Evolutionary conservation across 2,888 invertebrate genomes (phyloP), one percentile per base, ranked within the genome.

Genomic region (Apodemia zela): DNA sequence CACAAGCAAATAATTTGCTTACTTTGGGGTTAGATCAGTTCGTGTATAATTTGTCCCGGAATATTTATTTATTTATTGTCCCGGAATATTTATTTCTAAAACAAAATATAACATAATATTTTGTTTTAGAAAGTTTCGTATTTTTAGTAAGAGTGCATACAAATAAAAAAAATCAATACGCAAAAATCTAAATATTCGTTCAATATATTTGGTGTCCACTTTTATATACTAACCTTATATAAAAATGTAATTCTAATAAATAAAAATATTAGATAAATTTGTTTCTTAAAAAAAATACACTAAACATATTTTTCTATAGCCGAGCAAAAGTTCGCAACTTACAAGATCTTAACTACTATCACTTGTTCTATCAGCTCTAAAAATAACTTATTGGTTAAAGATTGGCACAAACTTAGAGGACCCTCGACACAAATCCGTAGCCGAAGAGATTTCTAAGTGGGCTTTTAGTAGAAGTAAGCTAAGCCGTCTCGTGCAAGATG

Each of bases 401-500:
- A 84, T 84, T 74, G 76, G 78, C 74, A 82, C 80, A 82, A 86
- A 84, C 78, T 84, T 85, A 71, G 75, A 83, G 83, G 82, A 80
- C 83, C 83, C 83, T 85, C 81, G 73, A 78, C 79, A 79, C 83
- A 88, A 88, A 89, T 89, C 89, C 89, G 82, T 73, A 77, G 76
- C 78, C 80, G 85, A 87, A 86, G 85, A 87, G 87, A 85, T 84
- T 80, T 87, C 84, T 89, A 89, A 91, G 90, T 90, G 89, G 87
- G 90, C 90, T 91, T 90, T 90, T 90, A 90, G 88, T 79, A 81
- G 79, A 80, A 87, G 85, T 84, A 81, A 85, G 87, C 86, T 90
- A 87, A 91, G 88, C 88, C 87, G 84, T 85, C 87, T 82, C 78
- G 77, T 81, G 82, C 87, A 87, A 84, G 81, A 85, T 82, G 85